Evolutionary conservation across 2,797 vertebrate genomes (phyloP), one percentile per base, ranked within the genome.

Genomic region (Hybognathus amarus): DNA sequence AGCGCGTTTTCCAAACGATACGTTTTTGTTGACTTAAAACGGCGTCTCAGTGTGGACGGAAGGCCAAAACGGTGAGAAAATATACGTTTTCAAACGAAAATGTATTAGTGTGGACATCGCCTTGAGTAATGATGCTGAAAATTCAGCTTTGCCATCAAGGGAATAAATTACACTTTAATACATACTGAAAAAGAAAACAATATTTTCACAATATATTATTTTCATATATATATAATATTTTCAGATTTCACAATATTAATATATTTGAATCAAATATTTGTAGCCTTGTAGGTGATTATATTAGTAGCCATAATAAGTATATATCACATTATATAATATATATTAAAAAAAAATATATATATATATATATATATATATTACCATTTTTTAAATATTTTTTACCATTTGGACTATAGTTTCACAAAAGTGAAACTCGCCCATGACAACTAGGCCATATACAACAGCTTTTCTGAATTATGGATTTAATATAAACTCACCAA

Each of bases 401-500:
- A 47, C 6, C 13, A 1, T 24, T 33, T 33, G 3, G 33, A 33
- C 33, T 33, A 33, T 33, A 33, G 33, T 33, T 45, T 17, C 27
- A 20, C 18, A 22, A 33, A 74, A 13, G 17, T 1, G 17, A 3
- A 20, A 54, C 27, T 15, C 0, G 33, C 38, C n/a, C 36, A 61
- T 47, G 17, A 40, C 10, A 6, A 27, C 36, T 18, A 54, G 18
- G 30, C 1, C 10, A 15, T 61, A 47, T 38, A 18, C 15, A 52
- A 20, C 22, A 50, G 18, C 7, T 75, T 54, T 50, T 74, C 45
- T 54, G 45, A n/a, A 70, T 56, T 4, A 30, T 13, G n/a, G 1
- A 30, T 63, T 63, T 63, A 20, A 12, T n/a, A 20, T 30, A 70
- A 24, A 66, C 87, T 91, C 92, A 99, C 98, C 97, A 98, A 97